Evolutionary conservation across 2,888 invertebrate genomes (phyloP).

Genomic region (Patella depressa): DNA sequence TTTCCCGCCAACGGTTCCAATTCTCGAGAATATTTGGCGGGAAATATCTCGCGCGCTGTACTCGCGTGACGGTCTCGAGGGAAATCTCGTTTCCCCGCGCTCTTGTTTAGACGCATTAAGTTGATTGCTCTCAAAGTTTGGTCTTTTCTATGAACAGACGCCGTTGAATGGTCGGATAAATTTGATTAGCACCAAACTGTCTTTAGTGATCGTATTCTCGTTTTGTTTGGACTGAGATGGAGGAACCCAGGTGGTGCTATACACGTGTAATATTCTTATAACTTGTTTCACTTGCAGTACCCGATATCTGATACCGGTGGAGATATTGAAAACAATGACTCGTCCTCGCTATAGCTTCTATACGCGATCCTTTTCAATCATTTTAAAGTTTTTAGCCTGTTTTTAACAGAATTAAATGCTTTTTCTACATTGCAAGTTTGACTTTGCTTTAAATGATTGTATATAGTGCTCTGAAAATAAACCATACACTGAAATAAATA

Average conservation of each 20-base stretch:
- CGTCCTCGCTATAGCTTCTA: no score
- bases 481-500: no score
- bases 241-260: neutral
- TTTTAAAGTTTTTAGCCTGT: no score
- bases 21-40: conserved; percentile 10
- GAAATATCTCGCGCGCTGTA: conserved; percentile 7
- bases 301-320: no score
- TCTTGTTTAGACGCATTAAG: conserved; percentile 10
- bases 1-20: neutral
- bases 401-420: no score
- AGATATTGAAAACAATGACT: no score
- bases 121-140: conserved; percentile 7
- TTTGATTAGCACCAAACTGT: neutral
- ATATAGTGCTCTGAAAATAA: no score
- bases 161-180: conserved; percentile 2
- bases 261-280: neutral
- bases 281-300: neutral
- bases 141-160: neutral
- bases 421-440: no score
- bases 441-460: no score
- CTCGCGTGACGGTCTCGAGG: conserved; percentile 1
- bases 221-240: neutral
- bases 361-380: no score
- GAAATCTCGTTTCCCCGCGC: conserved; percentile 6
- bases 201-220: conserved; percentile 1